Conservation (phyloP, 2,113 vertebrate genomes). For the Cardinalis cardinalis region DNA sequence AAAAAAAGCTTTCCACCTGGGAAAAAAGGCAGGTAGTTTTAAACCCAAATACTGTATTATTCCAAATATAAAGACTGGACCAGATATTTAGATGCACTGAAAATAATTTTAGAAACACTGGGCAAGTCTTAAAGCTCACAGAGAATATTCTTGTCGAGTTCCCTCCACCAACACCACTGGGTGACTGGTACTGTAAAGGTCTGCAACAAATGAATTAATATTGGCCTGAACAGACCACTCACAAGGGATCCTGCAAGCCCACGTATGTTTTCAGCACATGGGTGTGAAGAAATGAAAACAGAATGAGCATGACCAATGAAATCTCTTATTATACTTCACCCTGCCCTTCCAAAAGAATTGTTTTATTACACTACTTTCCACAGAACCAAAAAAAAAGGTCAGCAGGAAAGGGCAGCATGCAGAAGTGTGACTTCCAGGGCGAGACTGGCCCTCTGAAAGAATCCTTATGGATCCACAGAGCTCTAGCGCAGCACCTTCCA, state of each 20-base stretch:
- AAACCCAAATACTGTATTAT: background rate
- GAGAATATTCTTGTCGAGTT: background rate
- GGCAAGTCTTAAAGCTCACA: background rate
- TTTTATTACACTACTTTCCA: background rate
- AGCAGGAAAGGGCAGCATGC: background rate
- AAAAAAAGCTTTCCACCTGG: background rate
- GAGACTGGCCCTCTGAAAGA: background rate
- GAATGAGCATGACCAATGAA: background rate
- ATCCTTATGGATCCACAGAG: background rate
- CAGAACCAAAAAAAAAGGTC: background rate
- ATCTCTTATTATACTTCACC: background rate
- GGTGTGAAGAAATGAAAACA: background rate
- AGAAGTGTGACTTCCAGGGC: background rate
- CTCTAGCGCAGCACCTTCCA: background rate
- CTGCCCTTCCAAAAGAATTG: background rate
- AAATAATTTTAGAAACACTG: background rate
- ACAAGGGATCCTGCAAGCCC: background rate
- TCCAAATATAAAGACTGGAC: background rate
- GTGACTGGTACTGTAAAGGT: background rate
- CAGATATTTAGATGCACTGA: background rate
- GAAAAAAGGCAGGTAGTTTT: background rate
- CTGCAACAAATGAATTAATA: background rate
- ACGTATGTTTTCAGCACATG: background rate
- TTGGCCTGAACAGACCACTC: background rate
- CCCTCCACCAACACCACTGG: background rate